phyloP scores from a whole-genome alignment of 2,888 invertebrate species.

The Perithous albicinctus region DNA sequence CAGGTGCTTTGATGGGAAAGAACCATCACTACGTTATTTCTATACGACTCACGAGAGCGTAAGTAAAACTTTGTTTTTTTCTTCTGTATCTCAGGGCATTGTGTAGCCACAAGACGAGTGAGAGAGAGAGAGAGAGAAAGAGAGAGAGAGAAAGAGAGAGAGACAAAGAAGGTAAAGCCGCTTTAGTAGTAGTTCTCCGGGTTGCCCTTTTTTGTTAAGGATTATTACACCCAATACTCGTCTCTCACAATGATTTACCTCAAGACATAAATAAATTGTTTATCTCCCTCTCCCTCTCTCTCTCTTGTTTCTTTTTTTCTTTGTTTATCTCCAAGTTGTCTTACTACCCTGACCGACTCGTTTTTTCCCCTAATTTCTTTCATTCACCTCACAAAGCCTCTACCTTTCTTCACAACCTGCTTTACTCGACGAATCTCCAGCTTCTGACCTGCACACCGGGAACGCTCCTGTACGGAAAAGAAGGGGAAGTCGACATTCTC shows the following conservation, averaged over 20 bases:
- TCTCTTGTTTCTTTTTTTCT: background rate
- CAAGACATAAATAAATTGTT: background rate
- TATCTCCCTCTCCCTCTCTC: background rate
- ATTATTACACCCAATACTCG: background rate
- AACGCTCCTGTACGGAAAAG: background rate
- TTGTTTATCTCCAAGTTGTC: too few relatives aligned
- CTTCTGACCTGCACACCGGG: conserved; percentile 46
- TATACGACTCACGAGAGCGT: background rate
- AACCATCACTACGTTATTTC: conserved; percentile 37
- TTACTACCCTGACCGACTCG: background rate
- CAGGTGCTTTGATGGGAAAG: conserved; percentile 30
- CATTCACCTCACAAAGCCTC: conserved; percentile 12
- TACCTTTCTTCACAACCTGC: background rate
- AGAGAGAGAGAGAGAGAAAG: too few relatives aligned
- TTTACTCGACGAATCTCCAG: background rate
- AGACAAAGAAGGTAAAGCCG: background rate
- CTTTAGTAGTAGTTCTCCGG: background rate
- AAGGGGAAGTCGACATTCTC: conserved; percentile 16
- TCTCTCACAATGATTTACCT: background rate
- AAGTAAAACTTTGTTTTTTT: conserved; percentile 18
- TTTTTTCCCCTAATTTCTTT: background rate
- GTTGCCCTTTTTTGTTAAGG: background rate
- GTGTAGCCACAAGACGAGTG: background rate
- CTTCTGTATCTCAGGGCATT: background rate
- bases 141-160: too few relatives aligned